Percentiles rank a stretch among this genome's conserved stretches.
These are phyloP conservation scores for Heliocidaris erythrogramma DNA, from an alignment of 35 echinoderm and acorn worm species.

Conservation along the genomic window DNA sequence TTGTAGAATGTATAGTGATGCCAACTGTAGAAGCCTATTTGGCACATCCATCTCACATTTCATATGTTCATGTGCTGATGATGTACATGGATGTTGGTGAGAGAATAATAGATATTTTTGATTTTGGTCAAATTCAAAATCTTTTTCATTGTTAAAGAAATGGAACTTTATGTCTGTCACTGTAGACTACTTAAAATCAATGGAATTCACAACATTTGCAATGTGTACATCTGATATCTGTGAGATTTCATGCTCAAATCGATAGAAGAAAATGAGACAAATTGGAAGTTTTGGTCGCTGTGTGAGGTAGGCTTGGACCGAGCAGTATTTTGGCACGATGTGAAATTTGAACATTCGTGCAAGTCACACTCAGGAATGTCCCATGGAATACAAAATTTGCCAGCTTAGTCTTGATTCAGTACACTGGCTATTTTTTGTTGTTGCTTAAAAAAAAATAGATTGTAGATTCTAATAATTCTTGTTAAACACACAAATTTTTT, in stretches of 20 bases:
- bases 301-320: background rate
- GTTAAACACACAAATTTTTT: no score
- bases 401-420: background rate
- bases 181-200: background rate
- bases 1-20: no score
- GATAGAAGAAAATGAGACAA: background rate
- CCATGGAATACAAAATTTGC: background rate
- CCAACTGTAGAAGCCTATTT: no score
- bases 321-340: background rate
- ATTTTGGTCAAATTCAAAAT: background rate
- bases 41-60: no score
- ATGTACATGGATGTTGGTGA: background rate
- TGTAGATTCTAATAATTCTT: background rate
- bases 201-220: background rate
- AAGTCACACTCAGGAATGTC: background rate
- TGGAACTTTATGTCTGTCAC: background rate
- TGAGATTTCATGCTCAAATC: background rate
- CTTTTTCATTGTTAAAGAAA: background rate
- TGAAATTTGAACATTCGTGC: background rate
- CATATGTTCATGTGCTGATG: background rate
- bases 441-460: no score
- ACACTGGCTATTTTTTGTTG: background rate
- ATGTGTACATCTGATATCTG: background rate
- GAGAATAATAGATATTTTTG: background rate
- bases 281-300: conserved; percentile 1